Conservation (phyloP, 2,113 vertebrate genomes). For the Psephotus haematonotus region DNA sequence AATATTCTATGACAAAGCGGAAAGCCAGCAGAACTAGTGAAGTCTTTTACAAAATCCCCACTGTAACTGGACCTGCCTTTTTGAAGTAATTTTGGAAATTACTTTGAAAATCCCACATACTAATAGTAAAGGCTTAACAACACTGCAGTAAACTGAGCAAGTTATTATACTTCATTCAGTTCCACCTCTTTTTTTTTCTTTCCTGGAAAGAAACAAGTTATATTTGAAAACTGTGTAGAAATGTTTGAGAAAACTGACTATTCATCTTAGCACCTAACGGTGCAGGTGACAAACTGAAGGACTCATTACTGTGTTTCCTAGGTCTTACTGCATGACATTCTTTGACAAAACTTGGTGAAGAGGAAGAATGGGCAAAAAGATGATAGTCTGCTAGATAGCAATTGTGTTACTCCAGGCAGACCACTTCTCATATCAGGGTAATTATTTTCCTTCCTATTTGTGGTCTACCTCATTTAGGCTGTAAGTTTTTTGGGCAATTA, state of each 20-base stretch:
- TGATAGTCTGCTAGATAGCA: background rate
- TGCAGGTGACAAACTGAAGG: background rate
- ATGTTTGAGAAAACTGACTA: background rate
- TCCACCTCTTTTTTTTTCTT: background rate
- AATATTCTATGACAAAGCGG: background rate
- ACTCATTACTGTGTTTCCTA: background rate
- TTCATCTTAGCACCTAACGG: background rate
- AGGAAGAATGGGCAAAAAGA: background rate
- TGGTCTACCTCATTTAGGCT: background rate
- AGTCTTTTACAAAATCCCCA: background rate
- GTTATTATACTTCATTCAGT: background rate
- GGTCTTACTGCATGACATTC: background rate
- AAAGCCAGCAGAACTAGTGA: background rate
- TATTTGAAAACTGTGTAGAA: background rate
- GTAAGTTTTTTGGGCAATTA: background rate
- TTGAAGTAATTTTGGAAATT: conserved; percentile 37
- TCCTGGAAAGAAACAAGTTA: background rate
- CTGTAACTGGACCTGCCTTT: background rate
- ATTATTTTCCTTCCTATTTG: background rate
- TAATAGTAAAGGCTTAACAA: background rate
- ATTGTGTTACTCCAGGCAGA: background rate
- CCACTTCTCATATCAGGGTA: background rate
- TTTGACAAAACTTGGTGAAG: background rate
- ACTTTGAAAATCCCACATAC: background rate
- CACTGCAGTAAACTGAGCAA: background rate